Base-by-base conservation (phyloP, 64 coral and sea anemone species). In the Montipora efflorescens region DNA sequence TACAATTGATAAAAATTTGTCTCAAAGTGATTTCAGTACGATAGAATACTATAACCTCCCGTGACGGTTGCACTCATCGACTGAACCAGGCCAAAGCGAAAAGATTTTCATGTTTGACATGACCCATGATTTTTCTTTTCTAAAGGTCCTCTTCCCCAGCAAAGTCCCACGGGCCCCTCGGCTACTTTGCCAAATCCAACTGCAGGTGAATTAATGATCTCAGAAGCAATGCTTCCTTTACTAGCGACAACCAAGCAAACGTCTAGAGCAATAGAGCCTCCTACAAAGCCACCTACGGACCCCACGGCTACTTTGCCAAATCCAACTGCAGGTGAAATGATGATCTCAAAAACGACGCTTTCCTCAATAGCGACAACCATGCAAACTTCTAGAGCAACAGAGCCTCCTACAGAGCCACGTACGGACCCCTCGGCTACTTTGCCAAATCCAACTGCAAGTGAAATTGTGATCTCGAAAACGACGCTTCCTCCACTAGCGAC, bases 91-190 rank as follows among this genome's bases (percentile, higher is more conserved):
- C 59, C 1, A 64, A 64, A 64, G 2, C 20, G 10, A 66, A 66
- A 4, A 19, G 15, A 4, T 14, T 15, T 66, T 66, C 0, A 11
- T 4, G 25, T 45, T 76, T 45, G 2, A 76, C 1, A 10, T 45
- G 11, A 10, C 58, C 43, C 8, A 43, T 45, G 0, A 19, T 18
- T 19, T 71, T 20, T 12, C 5, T 86, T 20, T 0, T 64, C 59
- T 22, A 0, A 23, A 86, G 82, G 82, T 86, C 64, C 82, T 13
- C 20, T 71, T 13, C 82, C 82, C 8, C 16, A 9, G 66, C 82
- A 14, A 8, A 71, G 28, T 86, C 28, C 46, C 5, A 9, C 19
- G 11, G 2, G 28, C 1, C 28, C 44, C 0, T 86, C 47, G n/a
- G 82, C 82, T 0, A 49, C 66, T 9, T 70, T 86, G 10, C 82